Evolutionary conservation across 23 tunicate species (phyloP).

Genomic region (Styela clava): DNA sequence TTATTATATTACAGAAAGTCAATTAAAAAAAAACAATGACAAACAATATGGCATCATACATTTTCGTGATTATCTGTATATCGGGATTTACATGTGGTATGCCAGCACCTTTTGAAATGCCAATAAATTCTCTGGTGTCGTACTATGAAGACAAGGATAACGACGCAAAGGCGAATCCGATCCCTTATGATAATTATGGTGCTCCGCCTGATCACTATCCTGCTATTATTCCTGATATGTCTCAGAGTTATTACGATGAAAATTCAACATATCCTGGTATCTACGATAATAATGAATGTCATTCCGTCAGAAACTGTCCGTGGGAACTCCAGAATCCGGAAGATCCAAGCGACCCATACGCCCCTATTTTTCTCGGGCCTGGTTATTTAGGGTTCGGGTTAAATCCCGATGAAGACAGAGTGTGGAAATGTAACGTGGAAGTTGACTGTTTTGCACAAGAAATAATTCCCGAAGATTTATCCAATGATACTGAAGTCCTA

Average conservation of each 20-base stretch:
- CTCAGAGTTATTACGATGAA: not conserved
- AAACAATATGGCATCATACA: no score
- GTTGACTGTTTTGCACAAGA: not conserved
- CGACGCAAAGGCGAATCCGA: not conserved
- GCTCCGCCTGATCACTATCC: constrained; percentile 17
- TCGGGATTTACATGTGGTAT: not conserved
- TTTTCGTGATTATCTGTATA: no score
- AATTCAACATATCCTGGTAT: not conserved
- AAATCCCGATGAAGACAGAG: not conserved
- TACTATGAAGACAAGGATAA: not conserved
- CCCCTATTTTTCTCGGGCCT: not conserved
- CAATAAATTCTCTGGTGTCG: not conserved
- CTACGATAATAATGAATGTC: constrained; percentile 5
- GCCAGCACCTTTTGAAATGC: constrained; percentile 11
- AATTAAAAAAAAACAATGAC: no score
- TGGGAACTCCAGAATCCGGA: constrained; percentile 8
- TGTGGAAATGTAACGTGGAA: constrained; percentile 27
- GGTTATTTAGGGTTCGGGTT: not conserved
- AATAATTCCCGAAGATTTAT: constrained; percentile 1
- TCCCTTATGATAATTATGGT: constrained; percentile 8
- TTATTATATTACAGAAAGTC: no score
- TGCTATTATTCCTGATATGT: not conserved
- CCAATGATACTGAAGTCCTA: constrained; percentile 20
- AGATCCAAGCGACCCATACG: not conserved
- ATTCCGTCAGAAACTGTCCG: constrained; percentile 7